Percentiles rank a stretch among this genome's conserved stretches.
Conservation (phyloP, 2,888 invertebrate species). For the Calameuta filiformis region DNA sequence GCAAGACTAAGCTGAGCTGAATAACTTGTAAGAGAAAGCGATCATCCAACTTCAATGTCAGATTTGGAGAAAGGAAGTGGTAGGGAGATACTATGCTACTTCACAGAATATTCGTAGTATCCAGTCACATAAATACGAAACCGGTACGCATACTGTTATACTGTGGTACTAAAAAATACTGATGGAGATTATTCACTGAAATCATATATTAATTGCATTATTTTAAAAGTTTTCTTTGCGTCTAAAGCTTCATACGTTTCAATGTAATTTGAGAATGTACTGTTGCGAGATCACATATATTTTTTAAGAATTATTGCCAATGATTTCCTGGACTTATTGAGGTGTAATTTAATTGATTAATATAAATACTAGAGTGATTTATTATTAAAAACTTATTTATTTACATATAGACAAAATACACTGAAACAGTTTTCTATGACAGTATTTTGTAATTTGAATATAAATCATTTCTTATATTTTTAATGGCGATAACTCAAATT, state of each 20-base stretch:
- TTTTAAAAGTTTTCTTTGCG: too few species aligned
- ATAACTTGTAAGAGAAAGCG: slow-evolving; percentile 1
- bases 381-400: too few species aligned
- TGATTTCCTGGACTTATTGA: slow-evolving; percentile 1
- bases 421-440: neutral
- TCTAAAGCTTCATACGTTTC: too few species aligned
- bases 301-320: neutral
- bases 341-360: too few species aligned
- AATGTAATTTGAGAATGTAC: too few species aligned
- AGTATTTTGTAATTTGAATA: neutral
- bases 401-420: neutral
- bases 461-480: neutral
- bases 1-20: neutral
- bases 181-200: neutral
- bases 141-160: neutral
- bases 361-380: too few species aligned
- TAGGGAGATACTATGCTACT: neutral
- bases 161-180: neutral
- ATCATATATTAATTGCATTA: neutral
- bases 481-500: too few species aligned
- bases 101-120: neutral
- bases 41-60: neutral
- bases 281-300: too few species aligned
- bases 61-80: neutral
- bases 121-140: neutral